These are phyloP conservation scores for Polietes domitor DNA, from an alignment of 2,888 invertebrate species.

Conservation along the genomic window DNA sequence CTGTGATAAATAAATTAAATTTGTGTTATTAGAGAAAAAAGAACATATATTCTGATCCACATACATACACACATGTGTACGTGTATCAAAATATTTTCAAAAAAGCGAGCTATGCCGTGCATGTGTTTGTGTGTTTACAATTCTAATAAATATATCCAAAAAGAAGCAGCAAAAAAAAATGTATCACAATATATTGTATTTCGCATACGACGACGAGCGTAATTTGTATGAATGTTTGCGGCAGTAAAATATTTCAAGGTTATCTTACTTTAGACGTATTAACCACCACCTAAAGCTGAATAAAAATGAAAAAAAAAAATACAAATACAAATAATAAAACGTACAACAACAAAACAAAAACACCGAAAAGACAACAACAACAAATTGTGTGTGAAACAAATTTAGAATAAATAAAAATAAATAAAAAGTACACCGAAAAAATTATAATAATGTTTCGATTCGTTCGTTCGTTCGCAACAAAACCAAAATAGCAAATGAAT, in stretches of 20 bases:
- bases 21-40: not conserved
- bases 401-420: constrained; percentile 10
- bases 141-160: not conserved
- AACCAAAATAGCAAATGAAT: constrained; percentile 6
- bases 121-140: not conserved
- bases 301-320: constrained; percentile 28
- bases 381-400: constrained; percentile 13
- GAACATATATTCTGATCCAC: too few relatives aligned
- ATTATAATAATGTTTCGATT: constrained; percentile 1
- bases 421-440: constrained; percentile 49
- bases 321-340: constrained; percentile 30
- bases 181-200: not conserved
- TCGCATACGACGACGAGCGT: not conserved
- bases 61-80: too few relatives aligned
- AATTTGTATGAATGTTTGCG: constrained; percentile 37
- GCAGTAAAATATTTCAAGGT: constrained; percentile 66
- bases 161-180: too few relatives aligned
- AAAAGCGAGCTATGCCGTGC: too few relatives aligned
- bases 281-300: constrained; percentile 43
- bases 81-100: not conserved
- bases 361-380: not conserved
- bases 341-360: constrained; percentile 27
- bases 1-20: constrained; percentile 4
- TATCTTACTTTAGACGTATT: constrained; percentile 60
- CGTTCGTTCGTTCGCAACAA: too few relatives aligned